Base-by-base conservation (phyloP, 2,888 invertebrate species). In the Abrostola triplasia region DNA sequence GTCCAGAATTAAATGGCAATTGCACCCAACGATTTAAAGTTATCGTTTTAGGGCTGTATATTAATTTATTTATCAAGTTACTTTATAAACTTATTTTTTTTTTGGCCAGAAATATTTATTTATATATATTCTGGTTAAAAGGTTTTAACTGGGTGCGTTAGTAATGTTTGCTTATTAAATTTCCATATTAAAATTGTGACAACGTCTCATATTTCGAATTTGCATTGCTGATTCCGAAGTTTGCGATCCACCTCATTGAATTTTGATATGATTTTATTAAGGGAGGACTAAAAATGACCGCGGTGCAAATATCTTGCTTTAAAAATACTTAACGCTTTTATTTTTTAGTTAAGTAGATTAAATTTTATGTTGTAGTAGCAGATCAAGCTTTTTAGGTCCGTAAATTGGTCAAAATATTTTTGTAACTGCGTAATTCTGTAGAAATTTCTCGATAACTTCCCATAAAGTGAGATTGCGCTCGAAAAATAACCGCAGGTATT, bases 211-310 rank as follows among this genome's bases (percentile, higher is more conserved):
- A 86, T 81, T 52, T 70, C 61, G 76, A 76, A 88, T 87, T 87
- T 85, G 82, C 77, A 87, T 83, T 86, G 85, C 84, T 79, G 77
- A 87, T 86, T 81, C 62, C 65, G 62, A 81, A 84, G 77, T 82
- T 84, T 73, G 71, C 69, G 74, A 82, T 83, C 74, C 70, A 67
- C 67, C 68, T 82, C 81, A 83, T 83, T 85, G 77, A 85, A 83
- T 83, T 84, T 81, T 82, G 72, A 82, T 83, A 79, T 60, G 70
- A 70, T 68, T 82, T 75, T 72, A 74, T 75, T 55, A 54, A 44
- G 24, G 12, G 13, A 49, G 42, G 47, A 53, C 35, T 50, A 60
- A 67, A 76, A 67, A 53, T 60, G 49, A 44, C 8, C 10, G 36
- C 7, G 35, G 42, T 42, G 12, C 40, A 56, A 57, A 38, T 54